Conservation (phyloP, 2,113 vertebrate species). For the Bucco capensis region DNA sequence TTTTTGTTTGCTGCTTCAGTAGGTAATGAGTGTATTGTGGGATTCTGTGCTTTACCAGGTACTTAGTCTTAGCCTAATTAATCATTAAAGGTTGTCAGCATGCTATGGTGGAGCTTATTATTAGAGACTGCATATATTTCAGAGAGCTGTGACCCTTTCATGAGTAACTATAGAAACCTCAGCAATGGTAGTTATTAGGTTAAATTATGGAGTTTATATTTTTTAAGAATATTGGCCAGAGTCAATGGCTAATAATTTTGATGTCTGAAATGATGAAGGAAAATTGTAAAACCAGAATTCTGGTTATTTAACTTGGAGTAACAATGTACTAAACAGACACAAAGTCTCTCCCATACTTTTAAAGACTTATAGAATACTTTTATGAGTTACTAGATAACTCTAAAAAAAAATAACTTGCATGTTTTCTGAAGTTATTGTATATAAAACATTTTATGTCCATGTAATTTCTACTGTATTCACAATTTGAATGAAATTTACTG, state of each 20-base stretch:
- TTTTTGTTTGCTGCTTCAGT: constrained; percentile 44
- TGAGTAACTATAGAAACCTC: constrained; percentile 77
- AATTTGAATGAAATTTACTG: neutral
- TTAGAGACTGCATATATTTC: constrained; percentile 63
- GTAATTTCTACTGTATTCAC: neutral
- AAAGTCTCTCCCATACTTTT: neutral
- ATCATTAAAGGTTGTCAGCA: constrained; percentile 72
- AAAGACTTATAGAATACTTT: neutral
- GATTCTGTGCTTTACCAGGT: constrained; percentile 60
- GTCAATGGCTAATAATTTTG: constrained; percentile 61
- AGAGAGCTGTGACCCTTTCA: constrained; percentile 68
- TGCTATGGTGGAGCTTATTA: constrained; percentile 72
- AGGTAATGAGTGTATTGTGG: constrained; percentile 16
- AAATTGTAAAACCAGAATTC: constrained; percentile 38
- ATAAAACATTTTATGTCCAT: neutral
- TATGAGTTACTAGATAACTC: neutral
- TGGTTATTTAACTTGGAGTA: constrained; percentile 19
- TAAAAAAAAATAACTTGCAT: neutral
- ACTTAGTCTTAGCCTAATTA: constrained; percentile 72
- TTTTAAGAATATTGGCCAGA: constrained; percentile 54
- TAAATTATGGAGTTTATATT: constrained; percentile 66
- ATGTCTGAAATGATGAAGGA: constrained; percentile 49
- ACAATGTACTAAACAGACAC: neutral
- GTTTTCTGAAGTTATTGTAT: neutral
- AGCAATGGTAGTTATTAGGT: constrained; percentile 61